These are phyloP conservation scores for Hedychridium roseum DNA, from an alignment of 2,888 invertebrate species.

Conservation along the genomic window DNA sequence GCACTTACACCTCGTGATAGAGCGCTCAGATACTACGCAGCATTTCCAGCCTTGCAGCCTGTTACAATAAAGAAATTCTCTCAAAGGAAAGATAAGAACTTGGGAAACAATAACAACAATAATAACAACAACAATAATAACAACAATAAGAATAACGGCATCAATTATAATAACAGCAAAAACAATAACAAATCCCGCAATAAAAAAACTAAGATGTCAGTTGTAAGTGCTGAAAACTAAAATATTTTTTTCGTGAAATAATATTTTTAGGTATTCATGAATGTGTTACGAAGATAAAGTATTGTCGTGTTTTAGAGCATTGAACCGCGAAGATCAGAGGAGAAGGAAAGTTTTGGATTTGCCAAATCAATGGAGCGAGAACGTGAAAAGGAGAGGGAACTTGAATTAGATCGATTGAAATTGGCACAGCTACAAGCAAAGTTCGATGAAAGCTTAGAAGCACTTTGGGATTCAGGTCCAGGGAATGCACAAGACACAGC, in stretches of 20 bases:
- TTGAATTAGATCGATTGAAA: slow-evolving; percentile 65
- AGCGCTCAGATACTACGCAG: slow-evolving; percentile 79
- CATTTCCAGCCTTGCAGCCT: slow-evolving; percentile 74
- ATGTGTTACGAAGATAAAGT: not conserved
- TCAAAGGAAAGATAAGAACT: slow-evolving; percentile 52
- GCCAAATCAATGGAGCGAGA: slow-evolving; percentile 59
- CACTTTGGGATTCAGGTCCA: slow-evolving; percentile 70
- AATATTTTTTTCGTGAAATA: no score
- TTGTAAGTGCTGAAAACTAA: slow-evolving; percentile 51
- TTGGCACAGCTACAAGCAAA: slow-evolving; percentile 73
- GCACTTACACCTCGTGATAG: slow-evolving; percentile 72
- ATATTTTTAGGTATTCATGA: no score
- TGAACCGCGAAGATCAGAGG: slow-evolving; percentile 44
- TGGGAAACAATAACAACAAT: slow-evolving; percentile 41
- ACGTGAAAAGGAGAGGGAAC: slow-evolving; percentile 51
- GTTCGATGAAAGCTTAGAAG: slow-evolving; percentile 74
- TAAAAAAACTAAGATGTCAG: slow-evolving; percentile 56
- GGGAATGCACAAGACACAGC: slow-evolving; percentile 63
- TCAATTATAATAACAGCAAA: slow-evolving; percentile 46
- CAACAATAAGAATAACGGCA: slow-evolving; percentile 46
- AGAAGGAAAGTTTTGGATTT: slow-evolving; percentile 57
- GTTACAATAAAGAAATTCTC: slow-evolving; percentile 55
- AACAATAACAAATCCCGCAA: slow-evolving; percentile 47
- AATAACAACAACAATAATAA: slow-evolving; percentile 43
- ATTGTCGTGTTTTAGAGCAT: slow-evolving; percentile 36